Evolutionary conservation across 1,140 invertebrate species (phyloP).

Genomic region (Hycleus phaleratus): DNA sequence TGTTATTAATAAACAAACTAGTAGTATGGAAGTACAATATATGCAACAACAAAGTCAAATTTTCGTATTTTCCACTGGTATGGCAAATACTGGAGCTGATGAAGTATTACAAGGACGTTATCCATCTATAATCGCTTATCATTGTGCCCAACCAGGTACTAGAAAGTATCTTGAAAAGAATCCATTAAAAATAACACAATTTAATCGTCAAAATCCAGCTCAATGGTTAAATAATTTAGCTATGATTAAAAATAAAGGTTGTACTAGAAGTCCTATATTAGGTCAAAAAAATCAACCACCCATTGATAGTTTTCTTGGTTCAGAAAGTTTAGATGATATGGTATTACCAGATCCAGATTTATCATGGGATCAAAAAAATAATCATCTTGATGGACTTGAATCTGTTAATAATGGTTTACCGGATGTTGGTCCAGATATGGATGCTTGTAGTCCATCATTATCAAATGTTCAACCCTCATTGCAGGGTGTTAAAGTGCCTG

Average conservation of each 20-base stretch:
- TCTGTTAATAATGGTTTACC: constrained; percentile 37
- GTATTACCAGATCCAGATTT: constrained; percentile 37
- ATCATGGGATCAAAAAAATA: constrained; percentile 41
- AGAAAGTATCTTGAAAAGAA: constrained; percentile 94
- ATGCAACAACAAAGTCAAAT: constrained; percentile 97
- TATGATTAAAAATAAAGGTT: constrained; percentile 63
- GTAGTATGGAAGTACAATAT: constrained; percentile 71
- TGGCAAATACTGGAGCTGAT: constrained; percentile 93
- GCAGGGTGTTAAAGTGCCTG: constrained; percentile 82
- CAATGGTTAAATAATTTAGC: constrained; percentile 74
- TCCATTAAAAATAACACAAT: constrained; percentile 80
- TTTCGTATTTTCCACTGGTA: constrained; percentile 90
- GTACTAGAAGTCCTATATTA: constrained; percentile 44
- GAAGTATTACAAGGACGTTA: constrained; percentile 81
- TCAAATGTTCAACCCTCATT: constrained; percentile 51
- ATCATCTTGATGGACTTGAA: constrained; percentile 37
- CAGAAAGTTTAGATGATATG: constrained; percentile 48
- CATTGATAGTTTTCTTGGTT: constrained; percentile 46
- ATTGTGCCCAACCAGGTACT: constrained; percentile 89
- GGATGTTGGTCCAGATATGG: constrained; percentile 37
- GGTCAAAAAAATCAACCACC: constrained; percentile 30
- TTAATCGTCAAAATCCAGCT: constrained; percentile 72
- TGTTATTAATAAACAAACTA: constrained; percentile 71
- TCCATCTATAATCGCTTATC: constrained; percentile 88
- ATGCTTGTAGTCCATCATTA: constrained; percentile 46